phyloP scores from a whole-genome alignment of 2,888 invertebrate species.

The Eucriotettix oculatus region DNA sequence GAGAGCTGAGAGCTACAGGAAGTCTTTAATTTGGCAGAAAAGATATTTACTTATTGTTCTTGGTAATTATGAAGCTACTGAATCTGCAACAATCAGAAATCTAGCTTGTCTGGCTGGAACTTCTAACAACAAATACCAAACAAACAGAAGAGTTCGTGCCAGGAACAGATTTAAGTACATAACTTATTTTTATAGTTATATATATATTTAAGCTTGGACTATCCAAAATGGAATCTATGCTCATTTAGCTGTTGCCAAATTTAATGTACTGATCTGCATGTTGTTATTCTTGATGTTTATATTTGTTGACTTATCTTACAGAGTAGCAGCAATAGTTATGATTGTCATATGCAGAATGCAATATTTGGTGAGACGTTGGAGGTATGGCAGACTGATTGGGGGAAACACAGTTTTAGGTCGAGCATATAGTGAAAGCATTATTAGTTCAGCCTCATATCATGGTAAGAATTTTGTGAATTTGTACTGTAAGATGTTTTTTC shows the following conservation, averaged over 20 bases:
- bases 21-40: conserved; percentile 82
- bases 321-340: conserved; percentile 35
- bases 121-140: neutral
- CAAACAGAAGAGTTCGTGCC: too few species aligned
- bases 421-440: neutral
- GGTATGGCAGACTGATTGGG: conserved; percentile 13
- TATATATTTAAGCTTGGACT: too few species aligned
- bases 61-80: conserved; percentile 34
- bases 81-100: conserved; percentile 28
- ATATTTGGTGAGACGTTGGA: conserved; percentile 45
- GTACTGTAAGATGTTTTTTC: too few species aligned
- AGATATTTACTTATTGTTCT: conserved; percentile 61
- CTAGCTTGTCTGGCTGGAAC: conserved; percentile 21
- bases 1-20: conserved; percentile 68
- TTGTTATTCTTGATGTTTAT: neutral
- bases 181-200: too few species aligned
- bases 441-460: neutral
- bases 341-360: conserved; percentile 48
- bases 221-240: neutral
- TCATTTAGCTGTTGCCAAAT: neutral
- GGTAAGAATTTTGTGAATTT: neutral
- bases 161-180: too few species aligned
- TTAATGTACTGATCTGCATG: neutral
- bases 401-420: neutral
- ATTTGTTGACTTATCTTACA: conserved; percentile 20